Conservation (phyloP, 2,888 invertebrate species). For the Glyphotaelius pellucidus region DNA sequence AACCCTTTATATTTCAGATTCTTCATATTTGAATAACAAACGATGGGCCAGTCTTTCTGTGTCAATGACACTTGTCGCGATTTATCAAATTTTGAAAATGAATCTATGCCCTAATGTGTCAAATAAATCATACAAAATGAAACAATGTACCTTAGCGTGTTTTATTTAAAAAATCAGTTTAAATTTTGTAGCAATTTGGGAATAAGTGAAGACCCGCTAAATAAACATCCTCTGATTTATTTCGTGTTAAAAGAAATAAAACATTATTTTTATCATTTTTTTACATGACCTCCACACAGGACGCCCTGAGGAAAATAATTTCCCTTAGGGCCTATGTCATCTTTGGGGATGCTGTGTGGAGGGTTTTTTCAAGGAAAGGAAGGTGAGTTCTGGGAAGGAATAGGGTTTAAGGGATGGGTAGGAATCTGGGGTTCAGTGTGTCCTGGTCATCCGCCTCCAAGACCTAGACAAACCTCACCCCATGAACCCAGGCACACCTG, state of each 20-base stretch:
- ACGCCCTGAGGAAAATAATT: no score
- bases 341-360: no score
- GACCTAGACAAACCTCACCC: no score
- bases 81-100: constrained; percentile 29
- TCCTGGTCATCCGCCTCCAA: no score
- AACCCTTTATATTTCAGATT: constrained; percentile 10
- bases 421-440: no score
- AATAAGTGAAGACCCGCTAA: neutral
- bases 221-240: neutral
- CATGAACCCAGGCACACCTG: no score
- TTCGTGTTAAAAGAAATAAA: neutral
- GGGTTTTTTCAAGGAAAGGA: no score
- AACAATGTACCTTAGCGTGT: neutral
- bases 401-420: no score
- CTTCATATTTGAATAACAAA: constrained; percentile 39
- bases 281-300: no score
- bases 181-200: neutral
- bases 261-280: neutral
- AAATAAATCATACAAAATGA: neutral
- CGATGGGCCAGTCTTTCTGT: constrained; percentile 9
- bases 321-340: no score
- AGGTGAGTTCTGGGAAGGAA: no score
- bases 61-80: constrained; percentile 37
- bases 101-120: neutral
- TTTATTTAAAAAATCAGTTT: neutral